phyloP scores from a whole-genome alignment of 2,797 vertebrate genomes.

The Rhinichthys osculus region DNA sequence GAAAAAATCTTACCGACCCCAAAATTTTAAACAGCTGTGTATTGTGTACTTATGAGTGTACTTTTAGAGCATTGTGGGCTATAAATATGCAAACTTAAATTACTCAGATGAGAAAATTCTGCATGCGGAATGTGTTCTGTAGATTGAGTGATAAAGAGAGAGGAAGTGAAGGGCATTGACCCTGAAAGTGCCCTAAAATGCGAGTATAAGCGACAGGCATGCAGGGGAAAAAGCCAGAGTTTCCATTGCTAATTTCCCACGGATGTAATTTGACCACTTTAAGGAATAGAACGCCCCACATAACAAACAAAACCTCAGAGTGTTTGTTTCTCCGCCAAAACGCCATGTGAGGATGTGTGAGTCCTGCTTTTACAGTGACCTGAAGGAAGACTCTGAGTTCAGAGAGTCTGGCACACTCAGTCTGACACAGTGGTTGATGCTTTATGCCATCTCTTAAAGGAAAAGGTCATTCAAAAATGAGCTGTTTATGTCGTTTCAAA shows the following conservation, averaged over 20 bases:
- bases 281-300: conserved; percentile 57
- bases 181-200: conserved; percentile 15
- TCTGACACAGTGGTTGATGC: neutral
- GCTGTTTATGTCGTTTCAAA: neutral
- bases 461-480: neutral
- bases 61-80: neutral
- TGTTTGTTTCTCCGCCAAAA: conserved; percentile 49
- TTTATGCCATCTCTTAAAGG: neutral
- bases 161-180: conserved; percentile 37
- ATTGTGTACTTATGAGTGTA: neutral
- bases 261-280: conserved; percentile 63
- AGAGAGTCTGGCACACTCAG: neutral
- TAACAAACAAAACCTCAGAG: conserved; percentile 53
- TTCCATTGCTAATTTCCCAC: conserved; percentile 76
- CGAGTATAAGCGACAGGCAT: conserved; percentile 28
- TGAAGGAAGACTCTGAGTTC: neutral
- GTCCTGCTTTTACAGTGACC: conserved; percentile 21
- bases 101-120: neutral
- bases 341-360: conserved; percentile 11
- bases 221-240: conserved; percentile 55
- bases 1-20: neutral
- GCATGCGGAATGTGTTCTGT: neutral
- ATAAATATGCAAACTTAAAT: neutral
- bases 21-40: neutral
- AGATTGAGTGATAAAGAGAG: conserved; percentile 28